phyloP scores from a whole-genome alignment of 2,888 invertebrate genomes.

The Sycophila texana region DNA sequence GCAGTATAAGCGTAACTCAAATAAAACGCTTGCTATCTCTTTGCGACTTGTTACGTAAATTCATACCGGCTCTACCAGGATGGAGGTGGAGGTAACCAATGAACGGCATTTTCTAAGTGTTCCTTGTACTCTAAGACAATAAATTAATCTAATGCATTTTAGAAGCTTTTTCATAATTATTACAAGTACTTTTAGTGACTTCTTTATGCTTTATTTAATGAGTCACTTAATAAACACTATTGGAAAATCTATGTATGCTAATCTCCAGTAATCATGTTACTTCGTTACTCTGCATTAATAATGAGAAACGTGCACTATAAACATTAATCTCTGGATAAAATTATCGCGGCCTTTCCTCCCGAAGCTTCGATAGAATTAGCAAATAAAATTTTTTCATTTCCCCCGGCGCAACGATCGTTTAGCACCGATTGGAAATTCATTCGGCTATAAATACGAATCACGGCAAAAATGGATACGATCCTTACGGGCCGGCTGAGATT shows the following conservation, averaged over 20 bases:
- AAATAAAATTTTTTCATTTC: not conserved
- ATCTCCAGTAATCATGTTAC: too few relatives aligned
- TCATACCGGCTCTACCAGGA: slow-evolving; percentile 23
- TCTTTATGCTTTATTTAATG: too few relatives aligned
- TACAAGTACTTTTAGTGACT: too few relatives aligned
- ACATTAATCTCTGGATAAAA: too few relatives aligned
- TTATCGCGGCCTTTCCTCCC: too few relatives aligned
- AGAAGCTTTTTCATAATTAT: too few relatives aligned
- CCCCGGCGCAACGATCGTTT: not conserved
- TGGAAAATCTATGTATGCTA: too few relatives aligned
- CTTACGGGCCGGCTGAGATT: slow-evolving; percentile 1
- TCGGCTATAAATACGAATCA: slow-evolving; percentile 20
- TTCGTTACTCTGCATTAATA: too few relatives aligned
- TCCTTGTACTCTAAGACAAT: not conserved
- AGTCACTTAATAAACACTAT: too few relatives aligned
- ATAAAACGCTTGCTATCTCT: not conserved
- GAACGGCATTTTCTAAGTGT: slow-evolving; percentile 6
- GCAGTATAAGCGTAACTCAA: slow-evolving; percentile 21
- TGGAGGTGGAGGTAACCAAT: slow-evolving; percentile 16
- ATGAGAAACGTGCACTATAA: too few relatives aligned
- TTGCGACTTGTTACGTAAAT: slow-evolving; percentile 35
- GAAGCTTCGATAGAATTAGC: too few relatives aligned
- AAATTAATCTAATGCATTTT: slow-evolving; percentile 7
- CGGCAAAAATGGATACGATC: slow-evolving; percentile 1
- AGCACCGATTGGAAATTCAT: not conserved